These are phyloP conservation scores for Dryomyza anilis DNA, from an alignment of 2,888 invertebrate species.

Conservation along the genomic window DNA sequence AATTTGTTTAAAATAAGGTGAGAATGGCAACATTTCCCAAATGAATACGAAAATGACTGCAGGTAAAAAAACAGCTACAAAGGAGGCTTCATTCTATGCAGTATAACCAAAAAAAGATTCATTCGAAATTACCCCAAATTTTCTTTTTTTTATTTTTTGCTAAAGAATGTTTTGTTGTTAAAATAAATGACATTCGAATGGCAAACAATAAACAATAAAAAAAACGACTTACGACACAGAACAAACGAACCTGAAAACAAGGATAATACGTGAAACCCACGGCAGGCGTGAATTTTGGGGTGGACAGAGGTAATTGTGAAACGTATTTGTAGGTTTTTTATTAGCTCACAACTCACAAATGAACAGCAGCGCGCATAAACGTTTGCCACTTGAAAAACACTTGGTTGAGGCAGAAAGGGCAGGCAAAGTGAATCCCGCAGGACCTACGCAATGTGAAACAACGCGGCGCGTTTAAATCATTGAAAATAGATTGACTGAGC, in stretches of 20 bases:
- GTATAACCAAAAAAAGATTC: background rate
- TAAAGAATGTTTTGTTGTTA: slow-evolving; percentile 38
- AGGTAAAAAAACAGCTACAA: background rate
- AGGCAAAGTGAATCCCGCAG: background rate
- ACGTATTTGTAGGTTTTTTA: slow-evolving; percentile 12
- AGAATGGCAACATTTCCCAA: slow-evolving; percentile 47
- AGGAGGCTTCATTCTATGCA: background rate
- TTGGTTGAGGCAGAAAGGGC: background rate
- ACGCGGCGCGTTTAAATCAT: slow-evolving; percentile 41
- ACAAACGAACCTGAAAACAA: slow-evolving; percentile 45
- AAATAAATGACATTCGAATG: slow-evolving; percentile 46
- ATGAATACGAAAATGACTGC: slow-evolving; percentile 51
- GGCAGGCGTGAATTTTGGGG: background rate
- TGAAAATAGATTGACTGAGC: slow-evolving; percentile 46
- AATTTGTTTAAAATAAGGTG: background rate
- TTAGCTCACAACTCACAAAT: slow-evolving; percentile 10
- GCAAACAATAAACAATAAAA: slow-evolving; percentile 1
- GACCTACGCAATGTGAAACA: no score
- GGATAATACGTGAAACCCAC: slow-evolving; percentile 21
- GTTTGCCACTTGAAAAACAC: background rate
- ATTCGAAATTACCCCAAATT: background rate
- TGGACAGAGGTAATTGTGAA: background rate
- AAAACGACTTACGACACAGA: slow-evolving; percentile 45
- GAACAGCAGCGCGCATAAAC: background rate
- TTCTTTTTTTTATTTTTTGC: no score